These are phyloP conservation scores for Ictidomys tridecemlineatus DNA, from an alignment of 2,113 vertebrate species.

Conservation along the genomic window DNA sequence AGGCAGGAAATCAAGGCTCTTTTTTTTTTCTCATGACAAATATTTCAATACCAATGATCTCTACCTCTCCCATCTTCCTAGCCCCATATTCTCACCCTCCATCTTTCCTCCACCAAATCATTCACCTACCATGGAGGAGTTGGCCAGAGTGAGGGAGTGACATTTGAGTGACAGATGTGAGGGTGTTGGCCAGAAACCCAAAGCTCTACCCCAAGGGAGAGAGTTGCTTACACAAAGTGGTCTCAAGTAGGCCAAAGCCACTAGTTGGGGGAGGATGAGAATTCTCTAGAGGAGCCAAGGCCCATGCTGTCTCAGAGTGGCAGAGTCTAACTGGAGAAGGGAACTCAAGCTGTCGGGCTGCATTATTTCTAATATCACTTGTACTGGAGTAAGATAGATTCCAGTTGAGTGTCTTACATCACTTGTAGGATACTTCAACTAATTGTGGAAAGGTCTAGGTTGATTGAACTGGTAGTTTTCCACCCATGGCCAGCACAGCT, in stretches of 20 bases:
- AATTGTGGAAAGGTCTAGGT: not conserved
- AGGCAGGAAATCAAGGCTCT: not conserved
- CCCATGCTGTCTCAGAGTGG: not conserved
- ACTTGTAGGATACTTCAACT: not conserved
- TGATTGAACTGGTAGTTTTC: not conserved
- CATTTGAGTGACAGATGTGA: slow-evolving; percentile 6
- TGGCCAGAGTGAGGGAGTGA: no score
- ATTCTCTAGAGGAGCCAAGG: not conserved
- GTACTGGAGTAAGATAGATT: not conserved
- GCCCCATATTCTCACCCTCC: not conserved
- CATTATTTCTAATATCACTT: not conserved
- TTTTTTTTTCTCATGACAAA: not conserved
- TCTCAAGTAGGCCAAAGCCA: not conserved
- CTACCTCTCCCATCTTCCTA: not conserved
- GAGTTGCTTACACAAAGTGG: not conserved
- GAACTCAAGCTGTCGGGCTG: not conserved
- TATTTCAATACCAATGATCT: not conserved
- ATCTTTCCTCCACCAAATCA: not conserved
- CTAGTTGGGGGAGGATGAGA: not conserved
- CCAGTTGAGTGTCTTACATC: no score
- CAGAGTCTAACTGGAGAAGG: not conserved
- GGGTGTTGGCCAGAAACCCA: not conserved
- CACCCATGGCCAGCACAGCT: not conserved
- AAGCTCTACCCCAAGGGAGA: not conserved
- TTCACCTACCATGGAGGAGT: not conserved